Conservation (phyloP, 2,113 vertebrate genomes). For the Proterorhinus semilunaris region DNA sequence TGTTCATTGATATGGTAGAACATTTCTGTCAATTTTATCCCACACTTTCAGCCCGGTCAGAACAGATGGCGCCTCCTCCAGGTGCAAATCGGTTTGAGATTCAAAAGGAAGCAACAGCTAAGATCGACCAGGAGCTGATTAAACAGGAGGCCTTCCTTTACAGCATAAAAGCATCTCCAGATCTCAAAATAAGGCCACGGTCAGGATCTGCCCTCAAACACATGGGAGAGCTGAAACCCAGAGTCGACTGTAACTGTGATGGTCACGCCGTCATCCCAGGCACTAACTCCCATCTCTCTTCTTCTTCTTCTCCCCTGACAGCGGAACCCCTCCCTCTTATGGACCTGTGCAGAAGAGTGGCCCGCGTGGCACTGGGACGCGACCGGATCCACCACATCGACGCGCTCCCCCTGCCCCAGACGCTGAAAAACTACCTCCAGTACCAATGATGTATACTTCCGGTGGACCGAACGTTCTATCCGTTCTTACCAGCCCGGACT, state of each 20-base stretch:
- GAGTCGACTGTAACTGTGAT: background rate
- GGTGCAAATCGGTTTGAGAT: constrained; percentile 46
- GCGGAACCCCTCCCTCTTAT: constrained; percentile 95
- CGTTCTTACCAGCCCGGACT: constrained; percentile 14
- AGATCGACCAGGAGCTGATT: constrained; percentile 13
- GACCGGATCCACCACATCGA: constrained; percentile 91
- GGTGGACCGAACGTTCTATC: background rate
- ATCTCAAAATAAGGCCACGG: too few relatives aligned
- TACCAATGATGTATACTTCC: constrained; percentile 83
- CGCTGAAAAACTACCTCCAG: constrained; percentile 97
- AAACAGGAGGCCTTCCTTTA: background rate
- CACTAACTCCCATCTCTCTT: constrained; percentile 18
- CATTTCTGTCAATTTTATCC: too few relatives aligned
- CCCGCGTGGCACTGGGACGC: constrained; percentile 89
- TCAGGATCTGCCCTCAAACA: too few relatives aligned
- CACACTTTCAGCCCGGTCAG: background rate
- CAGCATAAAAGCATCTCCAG: too few relatives aligned
- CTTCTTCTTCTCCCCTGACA: constrained; percentile 55
- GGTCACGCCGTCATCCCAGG: background rate
- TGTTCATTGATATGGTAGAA: too few relatives aligned
- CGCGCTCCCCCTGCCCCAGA: constrained; percentile 90
- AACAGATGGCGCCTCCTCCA: constrained; percentile 48
- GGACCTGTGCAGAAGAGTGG: constrained; percentile 93
- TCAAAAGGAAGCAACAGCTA: constrained; percentile 31
- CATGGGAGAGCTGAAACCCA: too few relatives aligned